Base-by-base conservation (phyloP, 2,797 vertebrate genomes). In the Trachops cirrhosus region DNA sequence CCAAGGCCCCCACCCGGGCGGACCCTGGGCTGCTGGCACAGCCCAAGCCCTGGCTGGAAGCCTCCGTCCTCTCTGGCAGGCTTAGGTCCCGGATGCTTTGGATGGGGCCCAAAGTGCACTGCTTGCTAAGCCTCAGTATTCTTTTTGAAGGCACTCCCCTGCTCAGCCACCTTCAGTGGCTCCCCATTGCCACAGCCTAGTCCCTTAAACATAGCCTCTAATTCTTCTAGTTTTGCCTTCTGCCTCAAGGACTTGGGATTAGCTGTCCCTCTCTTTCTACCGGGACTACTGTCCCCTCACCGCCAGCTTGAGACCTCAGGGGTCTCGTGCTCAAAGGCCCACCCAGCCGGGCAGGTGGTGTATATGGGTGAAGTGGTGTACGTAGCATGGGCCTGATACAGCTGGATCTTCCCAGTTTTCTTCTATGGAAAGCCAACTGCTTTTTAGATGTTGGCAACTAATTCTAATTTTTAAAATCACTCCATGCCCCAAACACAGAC, bases 391-490 rank as follows among this genome's bases (percentile, higher is more conserved):
- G 67, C 21, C 78, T 24, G 1, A 34, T 1, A 52, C 16, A 82
- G 52, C 39, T 9, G 52, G 3, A 3, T 22, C 34, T 21, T 54
- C 93, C 67, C 32, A 6, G 59, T 18, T 50, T 54, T 59, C 73
- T 64, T 62, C 3, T 64, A 6, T 57, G 2, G 37, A 62, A 71
- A 52, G 32, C 12, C 39, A n/a, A 22, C 44, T 50, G 37, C 18
- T 22, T 41, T 92, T 87, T 62, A 80, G 92, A 93, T 46, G 24
- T 29, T 71, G 10, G 29, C 44, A 87, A 70, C 67, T 19, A 39
- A 85, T 39, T 44, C 70, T 64, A 68, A 93, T 74, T 46, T 90
- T 91, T 46, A 39, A 84, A 87, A 85, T 82, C 46, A 48, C 34
- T 86, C 39, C 29, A 9, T 22, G 15, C 19, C 70, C 50, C 64